A percentile compares a stretch with the other conserved stretches of the same genome.
Conservation (phyloP, 1,140 invertebrate genomes). For the Cyclina sinensis region DNA sequence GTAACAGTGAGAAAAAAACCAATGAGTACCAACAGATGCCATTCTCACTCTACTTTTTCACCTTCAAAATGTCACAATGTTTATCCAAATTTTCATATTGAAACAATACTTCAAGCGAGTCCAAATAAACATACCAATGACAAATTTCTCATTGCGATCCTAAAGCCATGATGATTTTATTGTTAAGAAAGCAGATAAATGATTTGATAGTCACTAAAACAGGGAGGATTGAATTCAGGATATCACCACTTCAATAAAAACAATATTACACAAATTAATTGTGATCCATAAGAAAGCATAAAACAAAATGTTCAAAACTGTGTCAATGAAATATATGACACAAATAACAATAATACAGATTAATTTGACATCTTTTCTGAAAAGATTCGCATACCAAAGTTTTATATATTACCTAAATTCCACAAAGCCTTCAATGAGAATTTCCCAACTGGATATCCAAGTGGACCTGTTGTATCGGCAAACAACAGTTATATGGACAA, state of each 20-base stretch:
- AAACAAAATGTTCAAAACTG: too few relatives aligned
- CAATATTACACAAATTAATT: background rate
- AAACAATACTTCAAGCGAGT: too few relatives aligned
- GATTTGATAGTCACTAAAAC: background rate
- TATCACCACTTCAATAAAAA: background rate
- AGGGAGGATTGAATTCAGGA: background rate
- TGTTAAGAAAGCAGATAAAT: constrained; percentile 28
- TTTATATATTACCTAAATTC: constrained; percentile 38
- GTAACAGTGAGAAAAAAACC: too few relatives aligned
- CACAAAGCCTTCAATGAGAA: background rate
- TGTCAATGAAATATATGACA: background rate
- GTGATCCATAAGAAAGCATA: background rate
- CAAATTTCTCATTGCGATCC: background rate
- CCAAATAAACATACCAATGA: too few relatives aligned
- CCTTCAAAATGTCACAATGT: too few relatives aligned
- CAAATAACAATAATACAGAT: background rate
- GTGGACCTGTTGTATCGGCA: constrained; percentile 38
- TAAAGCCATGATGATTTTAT: background rate
- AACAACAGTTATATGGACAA: background rate
- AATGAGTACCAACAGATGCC: too few relatives aligned
- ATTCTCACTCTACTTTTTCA: too few relatives aligned
- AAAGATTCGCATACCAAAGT: background rate
- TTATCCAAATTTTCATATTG: too few relatives aligned
- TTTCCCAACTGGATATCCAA: constrained; percentile 19
- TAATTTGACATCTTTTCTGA: constrained; percentile 29